phyloP scores from a whole-genome alignment of 2,113 vertebrate genomes.

The cattle (Bos taurus) region DNA sequence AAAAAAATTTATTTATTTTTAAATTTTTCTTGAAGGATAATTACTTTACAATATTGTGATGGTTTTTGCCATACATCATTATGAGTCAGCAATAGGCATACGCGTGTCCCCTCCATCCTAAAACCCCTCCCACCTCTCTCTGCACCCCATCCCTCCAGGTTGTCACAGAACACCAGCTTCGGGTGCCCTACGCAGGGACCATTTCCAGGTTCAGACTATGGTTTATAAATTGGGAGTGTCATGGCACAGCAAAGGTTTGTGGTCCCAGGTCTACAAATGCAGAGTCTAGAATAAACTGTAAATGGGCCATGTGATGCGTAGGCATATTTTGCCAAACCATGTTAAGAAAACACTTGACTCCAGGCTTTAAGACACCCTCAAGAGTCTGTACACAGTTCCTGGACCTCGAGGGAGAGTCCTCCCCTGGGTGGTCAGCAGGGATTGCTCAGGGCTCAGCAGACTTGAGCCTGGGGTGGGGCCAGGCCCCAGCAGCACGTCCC shows the following conservation, averaged over 20 bases:
- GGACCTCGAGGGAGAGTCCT: fast-evolving
- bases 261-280: background rate
- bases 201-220: background rate
- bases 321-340: background rate
- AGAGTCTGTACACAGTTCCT: background rate
- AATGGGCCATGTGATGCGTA: background rate
- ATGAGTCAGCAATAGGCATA: background rate
- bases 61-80: background rate
- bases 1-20: background rate
- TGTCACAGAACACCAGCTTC: background rate
- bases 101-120: background rate
- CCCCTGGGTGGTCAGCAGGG: background rate
- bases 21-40: background rate
- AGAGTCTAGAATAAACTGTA: background rate
- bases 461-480: background rate
- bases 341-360: background rate
- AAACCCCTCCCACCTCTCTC: background rate
- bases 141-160: background rate
- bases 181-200: background rate
- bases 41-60: background rate
- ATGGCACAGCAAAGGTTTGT: background rate
- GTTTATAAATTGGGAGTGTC: background rate
- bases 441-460: background rate
- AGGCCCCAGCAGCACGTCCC: background rate
- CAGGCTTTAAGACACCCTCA: background rate